These are phyloP conservation scores for Catamblyrhynchus diadema DNA, from an alignment of 2,797 vertebrate species.

Conservation along the genomic window DNA sequence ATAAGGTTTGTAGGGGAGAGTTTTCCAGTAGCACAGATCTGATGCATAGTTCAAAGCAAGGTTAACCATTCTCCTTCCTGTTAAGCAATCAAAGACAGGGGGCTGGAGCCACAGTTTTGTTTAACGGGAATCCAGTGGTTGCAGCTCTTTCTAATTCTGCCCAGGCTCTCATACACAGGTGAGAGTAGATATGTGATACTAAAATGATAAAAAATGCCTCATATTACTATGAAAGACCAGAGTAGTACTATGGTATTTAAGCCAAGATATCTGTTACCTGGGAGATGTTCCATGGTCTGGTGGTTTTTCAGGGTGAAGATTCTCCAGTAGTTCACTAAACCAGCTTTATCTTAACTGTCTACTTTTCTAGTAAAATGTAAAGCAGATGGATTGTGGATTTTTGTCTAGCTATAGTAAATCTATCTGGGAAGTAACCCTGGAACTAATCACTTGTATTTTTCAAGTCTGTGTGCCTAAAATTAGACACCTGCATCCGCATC, in stretches of 20 bases:
- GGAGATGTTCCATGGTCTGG: not conserved
- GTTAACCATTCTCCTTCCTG: not conserved
- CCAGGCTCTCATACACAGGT: not conserved
- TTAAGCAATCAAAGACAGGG: not conserved
- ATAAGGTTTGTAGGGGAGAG: not conserved
- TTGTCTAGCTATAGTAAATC: not conserved
- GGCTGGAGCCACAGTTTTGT: not conserved
- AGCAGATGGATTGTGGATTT: not conserved
- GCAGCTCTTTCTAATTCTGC: not conserved
- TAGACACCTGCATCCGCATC: not conserved
- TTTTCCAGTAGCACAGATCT: not conserved
- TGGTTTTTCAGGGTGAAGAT: not conserved
- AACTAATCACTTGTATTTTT: constrained; percentile 46
- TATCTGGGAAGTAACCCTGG: not conserved
- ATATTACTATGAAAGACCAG: not conserved
- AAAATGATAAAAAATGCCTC: not conserved
- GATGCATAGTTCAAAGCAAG: not conserved
- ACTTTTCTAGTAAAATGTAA: not conserved
- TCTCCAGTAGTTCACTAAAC: not conserved
- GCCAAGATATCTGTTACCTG: not conserved
- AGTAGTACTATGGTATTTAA: not conserved
- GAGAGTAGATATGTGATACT: not conserved
- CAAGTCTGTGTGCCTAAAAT: constrained; percentile 2
- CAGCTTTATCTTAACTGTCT: not conserved
- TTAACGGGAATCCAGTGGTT: not conserved